Evolutionary conservation across 64 coral and sea anemone genomes (phyloP), one percentile per base, ranked within the genome.

Genomic region (Exaiptasia diaphana): DNA sequence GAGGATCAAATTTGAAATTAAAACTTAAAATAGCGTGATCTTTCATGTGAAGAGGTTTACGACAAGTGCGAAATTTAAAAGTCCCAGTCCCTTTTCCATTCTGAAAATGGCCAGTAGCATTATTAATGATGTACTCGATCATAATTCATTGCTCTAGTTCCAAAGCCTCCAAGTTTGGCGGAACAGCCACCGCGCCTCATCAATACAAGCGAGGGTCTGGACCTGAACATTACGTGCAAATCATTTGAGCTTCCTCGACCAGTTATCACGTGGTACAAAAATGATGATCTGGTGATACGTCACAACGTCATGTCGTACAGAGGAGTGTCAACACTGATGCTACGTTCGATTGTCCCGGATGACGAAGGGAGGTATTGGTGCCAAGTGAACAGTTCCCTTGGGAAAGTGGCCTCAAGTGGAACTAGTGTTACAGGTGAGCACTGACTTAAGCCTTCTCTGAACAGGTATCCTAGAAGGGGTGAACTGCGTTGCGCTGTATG

Each of bases 241-340:
- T 73, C 72, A 38, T 60, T 13, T 53, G 83, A 41, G 20, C 10
- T 86, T 67, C 83, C 83, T 3, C 20, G 39, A 1, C 83, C 83
- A 31, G 2, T n/a, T 3, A 68, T 86, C 33, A 67, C 83, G n/a
- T 86, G 83, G 83, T 86, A 64, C 21, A 86, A 77, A 31, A 8
- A 86, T 67, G 72, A 34, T 15, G 13, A 34, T 58, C 26, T 6
- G 15, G 3, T 77, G 4, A 13, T 21, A 8, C 38, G 28, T 23
- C 46, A 59, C 18, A 64, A 22, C 3, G 41, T 63, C 13, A 64
- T 2, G 3, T 59, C 29, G 15, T 6, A 64, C 22, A 63, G 45
- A 35, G 42, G 55, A 29, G 29, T 14, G 24, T 86, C 83, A 2
- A n/a, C 39, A 2, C 64, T 86, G 38, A 38, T 23, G 17, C 34